phyloP scores from a whole-genome alignment of 1,140 invertebrate genomes.

The Sitophilus oryzae region DNA sequence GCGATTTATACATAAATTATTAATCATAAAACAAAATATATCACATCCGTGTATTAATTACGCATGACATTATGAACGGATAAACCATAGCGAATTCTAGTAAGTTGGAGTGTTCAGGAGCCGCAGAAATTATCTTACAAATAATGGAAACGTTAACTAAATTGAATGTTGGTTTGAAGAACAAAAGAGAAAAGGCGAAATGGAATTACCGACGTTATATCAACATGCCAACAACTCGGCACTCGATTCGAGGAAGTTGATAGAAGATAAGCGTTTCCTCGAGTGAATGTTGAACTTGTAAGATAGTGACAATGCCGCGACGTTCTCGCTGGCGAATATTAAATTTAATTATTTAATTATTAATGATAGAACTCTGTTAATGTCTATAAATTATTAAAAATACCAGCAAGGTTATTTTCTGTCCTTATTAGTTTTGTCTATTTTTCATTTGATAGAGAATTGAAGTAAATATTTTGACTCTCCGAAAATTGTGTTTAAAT shows the following conservation, averaged over 20 bases:
- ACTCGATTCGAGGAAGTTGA: not conserved
- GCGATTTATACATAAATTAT: no score
- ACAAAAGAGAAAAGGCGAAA: slow-evolving; percentile 9
- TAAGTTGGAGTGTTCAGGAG: not conserved
- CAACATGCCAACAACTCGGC: slow-evolving; percentile 1
- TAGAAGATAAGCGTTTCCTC: not conserved
- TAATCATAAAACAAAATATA: no score
- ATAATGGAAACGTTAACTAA: slow-evolving; percentile 11
- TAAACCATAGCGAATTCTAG: no score
- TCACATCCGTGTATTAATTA: no score
- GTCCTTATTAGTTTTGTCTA: no score
- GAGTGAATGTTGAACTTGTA: not conserved
- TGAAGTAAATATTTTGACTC: no score
- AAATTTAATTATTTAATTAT: not conserved
- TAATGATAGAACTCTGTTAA: not conserved
- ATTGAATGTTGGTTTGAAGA: slow-evolving; percentile 9
- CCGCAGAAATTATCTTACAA: slow-evolving; percentile 13
- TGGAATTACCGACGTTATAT: slow-evolving; percentile 6
- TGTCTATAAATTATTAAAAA: no score
- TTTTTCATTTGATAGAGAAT: no score
- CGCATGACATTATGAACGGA: no score
- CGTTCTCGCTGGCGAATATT: not conserved
- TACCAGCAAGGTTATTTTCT: no score
- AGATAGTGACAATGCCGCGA: no score
- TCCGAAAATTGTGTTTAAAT: no score